Conservation (phyloP, 2,888 invertebrate genomes). For the Diarsia dahlii region DNA sequence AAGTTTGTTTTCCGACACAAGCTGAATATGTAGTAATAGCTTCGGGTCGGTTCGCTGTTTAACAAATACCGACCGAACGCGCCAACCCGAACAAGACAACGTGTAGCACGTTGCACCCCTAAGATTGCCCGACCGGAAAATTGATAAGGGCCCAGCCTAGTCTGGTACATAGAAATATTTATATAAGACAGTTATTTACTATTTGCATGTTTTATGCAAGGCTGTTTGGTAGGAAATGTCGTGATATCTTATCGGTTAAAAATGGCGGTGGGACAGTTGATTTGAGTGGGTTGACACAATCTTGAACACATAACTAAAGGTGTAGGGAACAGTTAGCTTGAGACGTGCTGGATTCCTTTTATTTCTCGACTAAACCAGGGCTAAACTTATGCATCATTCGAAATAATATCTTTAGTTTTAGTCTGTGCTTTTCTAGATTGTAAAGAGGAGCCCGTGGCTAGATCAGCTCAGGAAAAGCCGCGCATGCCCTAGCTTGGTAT, state of each 20-base stretch:
- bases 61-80: background rate
- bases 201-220: conserved; percentile 49
- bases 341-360: background rate
- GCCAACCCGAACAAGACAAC: background rate
- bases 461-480: no score
- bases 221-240: conserved; percentile 39
- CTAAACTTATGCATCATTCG: background rate
- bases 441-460: no score
- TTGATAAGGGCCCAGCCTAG: conserved; percentile 46
- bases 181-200: conserved; percentile 44
- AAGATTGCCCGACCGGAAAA: conserved; percentile 36
- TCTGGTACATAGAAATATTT: conserved; percentile 41
- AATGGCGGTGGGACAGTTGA: conserved; percentile 23
- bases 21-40: background rate
- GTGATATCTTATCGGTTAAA: conserved; percentile 42
- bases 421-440: no score
- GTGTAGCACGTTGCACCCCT: conserved; percentile 1
- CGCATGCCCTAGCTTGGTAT: no score
- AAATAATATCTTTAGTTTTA: background rate
- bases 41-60: background rate
- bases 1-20: no score
- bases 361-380: background rate
- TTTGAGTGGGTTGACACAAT: conserved; percentile 19
- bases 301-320: conserved; percentile 12
- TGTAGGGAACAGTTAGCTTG: conserved; percentile 6